Evolutionary conservation across 2,888 invertebrate species (phyloP).

Genomic region (Bugulina stolonifera): DNA sequence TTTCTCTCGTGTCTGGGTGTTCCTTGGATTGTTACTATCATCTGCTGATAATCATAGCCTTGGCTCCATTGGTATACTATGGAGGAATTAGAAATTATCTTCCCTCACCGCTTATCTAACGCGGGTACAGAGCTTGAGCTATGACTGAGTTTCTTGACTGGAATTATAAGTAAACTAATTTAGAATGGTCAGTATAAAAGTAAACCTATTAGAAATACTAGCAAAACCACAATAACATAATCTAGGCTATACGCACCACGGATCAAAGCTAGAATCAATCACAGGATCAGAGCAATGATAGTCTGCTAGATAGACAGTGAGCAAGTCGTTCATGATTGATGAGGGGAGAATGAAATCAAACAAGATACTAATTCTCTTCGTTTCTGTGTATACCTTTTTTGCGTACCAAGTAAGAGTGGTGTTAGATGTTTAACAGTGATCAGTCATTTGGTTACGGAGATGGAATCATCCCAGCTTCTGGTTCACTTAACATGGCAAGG

Average conservation of each 20-base stretch:
- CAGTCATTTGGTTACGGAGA: too few species aligned
- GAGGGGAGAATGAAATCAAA: background rate
- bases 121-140: too few species aligned
- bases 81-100: too few species aligned
- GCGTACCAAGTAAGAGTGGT: background rate
- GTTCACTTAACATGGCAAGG: background rate
- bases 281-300: constrained; percentile 2
- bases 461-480: background rate
- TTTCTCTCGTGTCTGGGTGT: background rate
- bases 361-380: background rate
- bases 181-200: background rate
- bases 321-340: constrained; percentile 20
- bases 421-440: background rate
- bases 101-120: too few species aligned
- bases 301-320: constrained; percentile 6
- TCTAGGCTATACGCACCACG: constrained; percentile 22
- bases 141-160: too few species aligned
- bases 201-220: constrained; percentile 15
- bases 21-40: background rate
- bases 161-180: background rate
- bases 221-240: constrained; percentile 22
- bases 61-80: too few species aligned
- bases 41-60: background rate
- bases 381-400: background rate
- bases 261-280: constrained; percentile 22